Evolutionary conservation across 1,140 invertebrate genomes (phyloP).

Genomic region (Eufriesea mexicana): DNA sequence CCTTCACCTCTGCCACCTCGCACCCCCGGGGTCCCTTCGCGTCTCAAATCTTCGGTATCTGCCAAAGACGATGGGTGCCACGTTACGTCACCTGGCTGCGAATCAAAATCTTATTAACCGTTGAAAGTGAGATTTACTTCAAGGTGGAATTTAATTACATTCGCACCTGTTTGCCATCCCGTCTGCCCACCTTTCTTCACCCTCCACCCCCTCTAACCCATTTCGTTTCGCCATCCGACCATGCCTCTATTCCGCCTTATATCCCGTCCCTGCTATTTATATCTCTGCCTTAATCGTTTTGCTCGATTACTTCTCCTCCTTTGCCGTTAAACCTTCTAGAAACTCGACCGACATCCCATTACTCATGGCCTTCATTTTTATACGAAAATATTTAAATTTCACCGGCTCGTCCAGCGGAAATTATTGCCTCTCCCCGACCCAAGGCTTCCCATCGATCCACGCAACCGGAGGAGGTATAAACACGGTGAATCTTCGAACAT

Average conservation of each 20-base stretch:
- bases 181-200: background rate
- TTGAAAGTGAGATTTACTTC: slow-evolving; percentile 77
- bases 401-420: slow-evolving; percentile 62
- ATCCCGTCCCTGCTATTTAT: slow-evolving; percentile 40
- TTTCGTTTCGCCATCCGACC: background rate
- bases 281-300: slow-evolving; percentile 12
- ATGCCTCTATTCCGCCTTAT: background rate
- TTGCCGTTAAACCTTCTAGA: background rate
- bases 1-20: background rate
- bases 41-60: slow-evolving; percentile 33
- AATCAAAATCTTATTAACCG: slow-evolving; percentile 80
- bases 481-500: slow-evolving; percentile 57
- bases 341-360: slow-evolving; percentile 48
- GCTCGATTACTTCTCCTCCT: slow-evolving; percentile 1
- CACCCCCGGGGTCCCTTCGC: slow-evolving; percentile 11
- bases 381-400: slow-evolving; percentile 71
- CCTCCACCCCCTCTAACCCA: slow-evolving; percentile 36
- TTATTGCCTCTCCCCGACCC: slow-evolving; percentile 54
- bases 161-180: slow-evolving; percentile 52
- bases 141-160: slow-evolving; percentile 78
- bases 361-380: slow-evolving; percentile 54
- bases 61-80: slow-evolving; percentile 60
- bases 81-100: slow-evolving; percentile 72
- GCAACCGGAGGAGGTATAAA: slow-evolving; percentile 4
- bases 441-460: slow-evolving; percentile 12